Base-by-base conservation (phyloP, 2,888 invertebrate species). In the Apodemia mormo region DNA sequence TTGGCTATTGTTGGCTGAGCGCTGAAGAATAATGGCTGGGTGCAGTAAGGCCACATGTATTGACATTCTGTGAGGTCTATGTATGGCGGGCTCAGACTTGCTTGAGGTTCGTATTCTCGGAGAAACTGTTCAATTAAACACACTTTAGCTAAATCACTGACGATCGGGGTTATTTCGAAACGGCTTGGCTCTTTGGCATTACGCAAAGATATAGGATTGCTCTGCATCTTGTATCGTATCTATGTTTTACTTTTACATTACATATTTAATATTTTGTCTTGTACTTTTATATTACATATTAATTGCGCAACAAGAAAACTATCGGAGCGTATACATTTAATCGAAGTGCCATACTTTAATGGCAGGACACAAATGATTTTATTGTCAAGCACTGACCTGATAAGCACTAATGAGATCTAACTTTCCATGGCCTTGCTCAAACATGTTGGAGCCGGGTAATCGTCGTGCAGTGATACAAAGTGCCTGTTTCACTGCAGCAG, bases 21-120 rank as follows among this genome's bases (percentile, higher is more conserved):
- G 72, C 97, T 96, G 85, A 96, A 95, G 90, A 98, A 99, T 64
- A 99, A 87, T 0, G 99, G 98, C 88, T 99, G 99, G 0, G 98
- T 98, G 86, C 98, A 99, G 81, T 99, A 99, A 0, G 99, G 99
- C 99, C 99, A 99, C 98, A 99, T 98, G 88, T 99, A 99, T 76
- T 98, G 98, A 80, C 98, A 98, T 83, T 99, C 98, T 0, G 97
- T 98, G 75, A 98, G 94, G 86, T 99, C 99, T 76, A 99, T 95
- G 86, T 98, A 98, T 77, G 97, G 96, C 1, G 96, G 96, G 77
- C 96, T 95, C 12, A 96, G 86, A 58, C 94, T 96, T 14, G 95
- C 95, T 81, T 94, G 94, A 0, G 95, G 95, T 75, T 95, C 86
- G 91, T 95, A 94, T 37, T 93, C 90, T 8, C 94, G 86, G 2